Conservation (phyloP, 2,113 vertebrate species). For the Hyaena hyaena region DNA sequence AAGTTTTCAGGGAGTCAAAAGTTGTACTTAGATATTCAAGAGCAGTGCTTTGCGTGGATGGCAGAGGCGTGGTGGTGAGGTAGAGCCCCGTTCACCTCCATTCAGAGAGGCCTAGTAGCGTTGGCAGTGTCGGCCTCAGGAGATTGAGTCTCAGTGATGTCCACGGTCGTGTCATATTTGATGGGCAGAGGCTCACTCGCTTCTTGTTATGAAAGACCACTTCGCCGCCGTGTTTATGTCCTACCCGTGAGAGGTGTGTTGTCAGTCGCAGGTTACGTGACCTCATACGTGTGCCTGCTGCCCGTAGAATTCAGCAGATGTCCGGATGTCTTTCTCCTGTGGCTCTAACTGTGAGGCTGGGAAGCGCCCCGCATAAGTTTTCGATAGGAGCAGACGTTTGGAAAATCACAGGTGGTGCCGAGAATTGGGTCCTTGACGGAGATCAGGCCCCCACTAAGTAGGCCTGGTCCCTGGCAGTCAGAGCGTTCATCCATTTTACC, state of each 20-base stretch:
- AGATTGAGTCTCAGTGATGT: accelerated
- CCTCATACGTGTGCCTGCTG: accelerated
- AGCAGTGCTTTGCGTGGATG: background rate
- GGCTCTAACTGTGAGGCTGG: accelerated
- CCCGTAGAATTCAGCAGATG: accelerated
- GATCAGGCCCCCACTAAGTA: background rate
- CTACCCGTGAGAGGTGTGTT: accelerated
- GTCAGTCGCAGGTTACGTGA: accelerated
- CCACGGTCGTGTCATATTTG: accelerated
- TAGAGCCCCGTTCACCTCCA: accelerated
- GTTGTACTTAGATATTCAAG: background rate
- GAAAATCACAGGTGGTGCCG: too few species aligned
- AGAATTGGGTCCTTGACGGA: background rate
- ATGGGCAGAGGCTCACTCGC: background rate
- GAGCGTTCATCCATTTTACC: accelerated
- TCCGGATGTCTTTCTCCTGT: background rate
- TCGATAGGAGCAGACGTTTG: accelerated
- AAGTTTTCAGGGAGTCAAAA: background rate
- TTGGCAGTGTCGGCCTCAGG: accelerated
- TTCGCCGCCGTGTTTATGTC: background rate
- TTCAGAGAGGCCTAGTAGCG: accelerated
- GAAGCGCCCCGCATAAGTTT: accelerated
- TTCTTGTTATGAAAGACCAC: background rate
- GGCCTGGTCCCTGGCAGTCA: accelerated
- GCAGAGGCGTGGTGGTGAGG: background rate